A percentile compares a stretch with the other conserved stretches of the same genome.
phyloP scores from a whole-genome alignment of 2,797 vertebrate genomes.

The Danionella dracula region DNA sequence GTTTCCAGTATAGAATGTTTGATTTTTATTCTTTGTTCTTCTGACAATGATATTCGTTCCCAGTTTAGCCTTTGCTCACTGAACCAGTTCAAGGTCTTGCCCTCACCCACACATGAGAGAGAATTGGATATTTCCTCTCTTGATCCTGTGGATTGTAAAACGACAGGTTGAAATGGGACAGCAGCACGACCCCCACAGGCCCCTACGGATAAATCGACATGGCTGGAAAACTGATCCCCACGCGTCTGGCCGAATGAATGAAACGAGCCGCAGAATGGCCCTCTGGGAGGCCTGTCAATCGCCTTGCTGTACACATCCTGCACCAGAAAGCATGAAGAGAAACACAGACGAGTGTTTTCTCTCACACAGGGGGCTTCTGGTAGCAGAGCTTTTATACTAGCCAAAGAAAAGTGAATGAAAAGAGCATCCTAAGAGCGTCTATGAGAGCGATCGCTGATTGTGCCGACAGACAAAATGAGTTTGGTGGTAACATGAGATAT shows the following conservation, averaged over 20 bases:
- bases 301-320: constrained; percentile 7
- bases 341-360: background rate
- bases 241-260: constrained; percentile 15
- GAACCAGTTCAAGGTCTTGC: background rate
- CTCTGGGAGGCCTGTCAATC: constrained; percentile 33
- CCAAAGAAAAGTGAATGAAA: background rate
- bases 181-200: background rate
- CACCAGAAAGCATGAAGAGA: background rate
- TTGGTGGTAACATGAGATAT: background rate
- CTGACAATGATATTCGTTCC: too few species aligned
- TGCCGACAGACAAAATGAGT: background rate
- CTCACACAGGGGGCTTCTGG: background rate
- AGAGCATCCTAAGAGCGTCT: background rate
- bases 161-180: constrained; percentile 32
- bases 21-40: too few species aligned
- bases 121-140: constrained; percentile 47
- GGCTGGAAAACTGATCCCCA: constrained; percentile 9
- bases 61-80: too few species aligned
- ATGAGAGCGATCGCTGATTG: background rate
- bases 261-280: constrained; percentile 3
- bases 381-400: background rate
- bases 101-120: constrained; percentile 24
- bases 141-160: constrained; percentile 52
- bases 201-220: constrained; percentile 40
- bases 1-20: too few species aligned